Conservation (phyloP, 1,140 invertebrate species). For the Drosophila melanica region DNA sequence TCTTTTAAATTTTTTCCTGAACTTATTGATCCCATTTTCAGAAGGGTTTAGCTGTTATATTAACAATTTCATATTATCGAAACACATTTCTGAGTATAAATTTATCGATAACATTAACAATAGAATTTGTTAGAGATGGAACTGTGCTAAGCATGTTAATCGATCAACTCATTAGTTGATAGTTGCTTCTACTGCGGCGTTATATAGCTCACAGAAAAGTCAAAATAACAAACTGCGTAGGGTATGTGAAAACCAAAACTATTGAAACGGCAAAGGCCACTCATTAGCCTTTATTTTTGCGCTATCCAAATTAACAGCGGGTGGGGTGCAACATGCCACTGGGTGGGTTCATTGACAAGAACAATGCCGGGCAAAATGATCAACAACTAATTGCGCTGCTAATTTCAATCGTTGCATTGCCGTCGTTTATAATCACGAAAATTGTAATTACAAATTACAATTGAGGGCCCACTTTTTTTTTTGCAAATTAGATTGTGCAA, state of each 20-base stretch:
- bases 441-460: constrained; percentile 83
- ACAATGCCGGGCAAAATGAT: constrained; percentile 50
- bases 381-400: constrained; percentile 79
- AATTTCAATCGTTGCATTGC: constrained; percentile 79
- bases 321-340: constrained; percentile 22
- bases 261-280: constrained; percentile 38
- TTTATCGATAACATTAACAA: not conserved
- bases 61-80: no score
- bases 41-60: no score
- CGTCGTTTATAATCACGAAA: constrained; percentile 72
- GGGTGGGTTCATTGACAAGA: constrained; percentile 43
- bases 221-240: not conserved
- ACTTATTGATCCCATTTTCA: no score
- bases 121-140: not conserved
- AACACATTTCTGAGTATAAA: no score
- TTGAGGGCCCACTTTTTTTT: constrained; percentile 46
- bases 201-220: not conserved
- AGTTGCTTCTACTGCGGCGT: not conserved
- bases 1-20: no score
- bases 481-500: constrained; percentile 53
- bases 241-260: constrained; percentile 19
- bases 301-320: constrained; percentile 19
- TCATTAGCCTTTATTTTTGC: constrained; percentile 72
- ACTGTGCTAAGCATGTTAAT: not conserved
- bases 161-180: not conserved